Percentiles rank a stretch among this genome's conserved stretches.
Conservation (phyloP, 2,113 vertebrate genomes). For the Myrmophylax atrothorax region DNA sequence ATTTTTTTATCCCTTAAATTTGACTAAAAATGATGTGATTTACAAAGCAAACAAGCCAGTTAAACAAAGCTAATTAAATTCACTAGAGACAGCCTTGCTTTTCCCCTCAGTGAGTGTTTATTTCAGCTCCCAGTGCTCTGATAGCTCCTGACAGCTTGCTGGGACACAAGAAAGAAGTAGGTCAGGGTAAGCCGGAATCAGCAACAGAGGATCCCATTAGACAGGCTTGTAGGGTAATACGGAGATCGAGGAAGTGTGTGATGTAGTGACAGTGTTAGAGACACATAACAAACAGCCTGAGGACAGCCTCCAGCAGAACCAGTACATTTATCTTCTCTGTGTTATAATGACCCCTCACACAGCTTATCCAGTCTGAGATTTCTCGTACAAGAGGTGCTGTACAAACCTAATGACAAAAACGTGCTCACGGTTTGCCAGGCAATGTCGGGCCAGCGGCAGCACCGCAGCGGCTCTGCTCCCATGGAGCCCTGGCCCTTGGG, state of each 20-base stretch:
- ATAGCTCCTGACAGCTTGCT: conserved; percentile 75
- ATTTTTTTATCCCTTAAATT: conserved; percentile 64
- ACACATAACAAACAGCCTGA: conserved; percentile 71
- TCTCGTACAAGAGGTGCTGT: neutral
- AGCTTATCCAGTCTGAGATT: conserved; percentile 33
- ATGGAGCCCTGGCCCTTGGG: neutral
- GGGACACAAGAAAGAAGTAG: conserved; percentile 74
- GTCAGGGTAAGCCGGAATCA: conserved; percentile 75
- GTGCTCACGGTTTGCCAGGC: neutral
- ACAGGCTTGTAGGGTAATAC: conserved; percentile 69
- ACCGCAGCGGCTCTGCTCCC: neutral
- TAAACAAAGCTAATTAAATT: conserved; percentile 72
- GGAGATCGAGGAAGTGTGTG: conserved; percentile 63
- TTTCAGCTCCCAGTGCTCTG: conserved; percentile 74
- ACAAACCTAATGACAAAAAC: neutral
- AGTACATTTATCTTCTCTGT: conserved; percentile 55
- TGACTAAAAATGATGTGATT: conserved; percentile 64
- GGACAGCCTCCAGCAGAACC: conserved; percentile 66
- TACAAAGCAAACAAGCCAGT: conserved; percentile 70
- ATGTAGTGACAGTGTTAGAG: conserved; percentile 64
- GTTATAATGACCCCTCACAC: conserved; percentile 45
- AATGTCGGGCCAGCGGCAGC: neutral
- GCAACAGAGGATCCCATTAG: conserved; percentile 76
- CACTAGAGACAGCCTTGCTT: conserved; percentile 64
- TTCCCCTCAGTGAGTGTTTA: conserved; percentile 68